These are phyloP conservation scores for Nasonia longicornis DNA, from an alignment of 1,140 invertebrate species.

Conservation along the genomic window DNA sequence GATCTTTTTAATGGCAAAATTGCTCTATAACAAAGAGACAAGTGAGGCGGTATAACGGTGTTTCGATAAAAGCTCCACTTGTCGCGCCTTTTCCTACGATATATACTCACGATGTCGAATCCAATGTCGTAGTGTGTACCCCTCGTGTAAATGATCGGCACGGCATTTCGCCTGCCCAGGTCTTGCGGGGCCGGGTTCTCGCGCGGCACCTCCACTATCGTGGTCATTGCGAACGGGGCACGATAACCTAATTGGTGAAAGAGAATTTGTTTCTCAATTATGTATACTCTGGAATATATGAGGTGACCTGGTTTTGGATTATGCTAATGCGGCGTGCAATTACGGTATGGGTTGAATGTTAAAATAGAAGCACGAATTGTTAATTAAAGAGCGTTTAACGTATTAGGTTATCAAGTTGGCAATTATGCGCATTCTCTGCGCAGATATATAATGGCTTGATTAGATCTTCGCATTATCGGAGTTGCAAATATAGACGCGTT, in stretches of 20 bases:
- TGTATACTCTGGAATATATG: too few relatives aligned
- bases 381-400: too few relatives aligned
- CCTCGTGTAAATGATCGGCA: conserved; percentile 81
- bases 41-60: too few relatives aligned
- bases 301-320: too few relatives aligned
- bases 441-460: too few relatives aligned
- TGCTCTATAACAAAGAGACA: too few relatives aligned
- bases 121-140: conserved; percentile 89
- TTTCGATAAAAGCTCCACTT: not conserved
- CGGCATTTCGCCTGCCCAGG: conserved; percentile 74
- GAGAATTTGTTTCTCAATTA: not conserved
- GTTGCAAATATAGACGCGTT: not conserved
- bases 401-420: too few relatives aligned
- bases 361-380: too few relatives aligned
- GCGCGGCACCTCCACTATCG: conserved; percentile 35
- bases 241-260: conserved; percentile 13
- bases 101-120: conserved; percentile 81
- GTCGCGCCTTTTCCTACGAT: not conserved
- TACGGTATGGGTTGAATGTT: too few relatives aligned
- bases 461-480: not conserved
- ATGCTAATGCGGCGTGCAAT: too few relatives aligned
- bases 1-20: too few relatives aligned
- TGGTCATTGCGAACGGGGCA: conserved; percentile 47
- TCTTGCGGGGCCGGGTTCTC: conserved; percentile 37
- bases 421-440: too few relatives aligned